Conservation (phyloP, 64 coral and sea anemone genomes). For the Actinia equina region DNA sequence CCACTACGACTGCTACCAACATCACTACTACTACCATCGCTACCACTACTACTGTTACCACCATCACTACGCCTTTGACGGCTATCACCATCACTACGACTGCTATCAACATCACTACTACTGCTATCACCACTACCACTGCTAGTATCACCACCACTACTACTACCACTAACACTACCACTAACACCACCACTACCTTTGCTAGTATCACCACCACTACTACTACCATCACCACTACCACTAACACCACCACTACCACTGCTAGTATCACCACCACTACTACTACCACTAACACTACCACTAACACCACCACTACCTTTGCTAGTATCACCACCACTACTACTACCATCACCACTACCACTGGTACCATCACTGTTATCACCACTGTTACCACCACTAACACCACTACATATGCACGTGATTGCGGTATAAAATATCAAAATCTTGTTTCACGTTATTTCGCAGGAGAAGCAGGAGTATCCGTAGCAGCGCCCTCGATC, state of each 20-base stretch:
- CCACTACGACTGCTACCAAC: no score
- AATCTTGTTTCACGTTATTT: background rate
- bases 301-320: background rate
- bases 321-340: background rate
- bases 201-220: background rate
- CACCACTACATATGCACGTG: no score
- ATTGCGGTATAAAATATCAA: no score
- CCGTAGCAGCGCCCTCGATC: conserved; percentile 19
- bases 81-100: background rate
- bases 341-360: background rate
- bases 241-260: background rate
- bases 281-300: background rate
- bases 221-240: no score
- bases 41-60: background rate
- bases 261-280: background rate
- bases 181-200: background rate
- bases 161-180: background rate
- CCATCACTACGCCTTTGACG: no score
- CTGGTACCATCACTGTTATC: background rate
- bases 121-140: background rate
- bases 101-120: background rate
- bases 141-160: background rate
- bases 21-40: background rate
- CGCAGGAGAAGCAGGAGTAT: conserved; percentile 34
- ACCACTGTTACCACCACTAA: background rate